Evolutionary conservation across 2,888 invertebrate species (phyloP).

Genomic region (Microplitis deprimator): DNA sequence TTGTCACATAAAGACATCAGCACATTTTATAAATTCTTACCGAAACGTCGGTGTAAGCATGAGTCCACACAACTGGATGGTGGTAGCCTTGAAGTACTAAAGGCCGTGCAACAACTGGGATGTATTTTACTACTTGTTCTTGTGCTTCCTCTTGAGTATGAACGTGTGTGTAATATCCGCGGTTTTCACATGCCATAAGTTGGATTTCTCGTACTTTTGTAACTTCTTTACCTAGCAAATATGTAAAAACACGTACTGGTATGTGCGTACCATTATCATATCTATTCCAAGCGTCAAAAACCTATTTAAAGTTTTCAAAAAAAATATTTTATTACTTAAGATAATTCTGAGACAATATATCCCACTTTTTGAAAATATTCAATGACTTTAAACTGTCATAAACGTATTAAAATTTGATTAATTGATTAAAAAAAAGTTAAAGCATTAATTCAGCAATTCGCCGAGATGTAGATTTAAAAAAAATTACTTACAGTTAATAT

Average conservation of each 20-base stretch:
- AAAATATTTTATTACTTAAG: too few relatives aligned
- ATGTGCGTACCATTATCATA: conserved; percentile 79
- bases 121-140: conserved; percentile 96
- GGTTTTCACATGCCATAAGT: conserved; percentile 96
- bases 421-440: too few relatives aligned
- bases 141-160: conserved; percentile 96
- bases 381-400: too few relatives aligned
- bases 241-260: conserved; percentile 95
- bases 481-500: too few relatives aligned
- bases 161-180: conserved; percentile 96
- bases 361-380: too few relatives aligned
- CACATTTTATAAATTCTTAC: conserved; percentile 72
- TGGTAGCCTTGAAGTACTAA: conserved; percentile 81
- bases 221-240: conserved; percentile 94
- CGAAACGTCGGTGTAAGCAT: conserved; percentile 90
- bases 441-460: too few relatives aligned
- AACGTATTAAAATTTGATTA: too few relatives aligned
- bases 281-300: conserved; percentile 87
- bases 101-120: conserved; percentile 92
- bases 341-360: too few relatives aligned
- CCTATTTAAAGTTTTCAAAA: conserved; percentile 57
- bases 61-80: conserved; percentile 95
- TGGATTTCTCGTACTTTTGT: conserved; percentile 90
- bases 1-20: conserved; percentile 12
- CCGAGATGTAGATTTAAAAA: too few relatives aligned